phyloP scores from a whole-genome alignment of 1,140 invertebrate species.

The roundworm (Caenorhabditis elegans) region DNA sequence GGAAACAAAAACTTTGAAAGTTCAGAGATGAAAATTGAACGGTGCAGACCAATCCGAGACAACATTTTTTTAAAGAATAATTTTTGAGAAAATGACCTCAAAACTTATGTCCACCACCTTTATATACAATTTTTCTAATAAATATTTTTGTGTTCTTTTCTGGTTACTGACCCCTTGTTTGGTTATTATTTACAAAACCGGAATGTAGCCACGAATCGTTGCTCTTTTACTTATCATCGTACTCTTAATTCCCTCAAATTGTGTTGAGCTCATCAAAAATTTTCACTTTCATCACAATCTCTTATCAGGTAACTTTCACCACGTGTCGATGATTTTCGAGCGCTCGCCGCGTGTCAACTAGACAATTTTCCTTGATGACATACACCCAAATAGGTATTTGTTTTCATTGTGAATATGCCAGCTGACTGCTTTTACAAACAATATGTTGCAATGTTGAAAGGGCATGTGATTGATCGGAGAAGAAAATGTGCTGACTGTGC shows the following conservation, averaged over 20 bases:
- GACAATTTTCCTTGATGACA: background rate
- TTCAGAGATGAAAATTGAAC: too few relatives aligned
- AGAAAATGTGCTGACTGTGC: background rate
- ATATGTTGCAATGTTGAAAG: background rate
- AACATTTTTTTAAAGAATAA: too few relatives aligned
- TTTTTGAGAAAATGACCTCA: too few relatives aligned
- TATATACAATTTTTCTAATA: too few relatives aligned
- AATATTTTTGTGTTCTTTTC: too few relatives aligned
- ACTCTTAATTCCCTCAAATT: background rate
- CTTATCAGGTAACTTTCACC: background rate
- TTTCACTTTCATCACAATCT: conserved; percentile 15
- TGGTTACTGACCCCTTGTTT: too few relatives aligned
- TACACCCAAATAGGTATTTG: background rate
- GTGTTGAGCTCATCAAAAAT: conserved; percentile 10
- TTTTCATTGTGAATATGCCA: background rate
- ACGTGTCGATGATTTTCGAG: background rate
- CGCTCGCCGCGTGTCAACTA: background rate
- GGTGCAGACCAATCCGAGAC: too few relatives aligned
- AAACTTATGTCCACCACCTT: too few relatives aligned
- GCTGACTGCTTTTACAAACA: background rate
- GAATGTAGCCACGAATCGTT: background rate
- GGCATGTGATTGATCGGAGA: background rate
- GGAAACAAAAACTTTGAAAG: too few relatives aligned
- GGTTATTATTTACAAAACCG: background rate
- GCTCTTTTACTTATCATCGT: background rate